Evolutionary conservation across 2,888 invertebrate species (phyloP).

Genomic region (Vanessa cardui): DNA sequence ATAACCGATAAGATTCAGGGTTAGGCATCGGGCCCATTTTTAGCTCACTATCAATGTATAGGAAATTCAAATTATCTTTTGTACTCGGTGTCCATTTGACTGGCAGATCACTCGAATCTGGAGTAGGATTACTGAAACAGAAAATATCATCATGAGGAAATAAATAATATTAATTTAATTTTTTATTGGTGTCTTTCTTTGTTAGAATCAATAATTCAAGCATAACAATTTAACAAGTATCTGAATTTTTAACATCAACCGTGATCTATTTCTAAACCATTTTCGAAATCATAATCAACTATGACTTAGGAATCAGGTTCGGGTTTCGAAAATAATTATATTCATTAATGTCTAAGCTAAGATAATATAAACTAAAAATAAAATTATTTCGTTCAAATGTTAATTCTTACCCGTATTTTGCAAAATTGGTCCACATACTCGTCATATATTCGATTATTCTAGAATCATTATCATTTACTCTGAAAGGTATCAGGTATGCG

Average conservation of each 20-base stretch:
- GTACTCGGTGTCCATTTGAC: slow-evolving; percentile 57
- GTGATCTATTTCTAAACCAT: no score
- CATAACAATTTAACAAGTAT: no score
- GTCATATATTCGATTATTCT: slow-evolving; percentile 63
- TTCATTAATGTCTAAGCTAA: no score
- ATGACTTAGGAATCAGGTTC: no score
- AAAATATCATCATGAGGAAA: background rate
- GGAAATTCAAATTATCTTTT: slow-evolving; percentile 49
- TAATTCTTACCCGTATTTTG: slow-evolving; percentile 67
- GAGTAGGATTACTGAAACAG: slow-evolving; percentile 60
- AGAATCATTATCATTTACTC: slow-evolving; percentile 54
- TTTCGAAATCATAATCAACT: no score
- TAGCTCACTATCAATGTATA: slow-evolving; percentile 55
- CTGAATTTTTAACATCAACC: no score
- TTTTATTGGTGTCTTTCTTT: background rate
- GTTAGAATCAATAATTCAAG: no score
- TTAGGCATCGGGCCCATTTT: slow-evolving; percentile 55
- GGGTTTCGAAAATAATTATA: no score
- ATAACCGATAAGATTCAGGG: slow-evolving; percentile 52
- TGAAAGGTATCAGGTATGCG: slow-evolving; percentile 57
- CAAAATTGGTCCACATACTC: slow-evolving; percentile 72
- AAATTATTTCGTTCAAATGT: background rate
- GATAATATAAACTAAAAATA: no score
- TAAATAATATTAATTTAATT: slow-evolving; percentile 1
- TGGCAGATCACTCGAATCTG: slow-evolving; percentile 45